phyloP scores from a whole-genome alignment of 1,140 invertebrate genomes.

The Zaprionus davidi region DNA sequence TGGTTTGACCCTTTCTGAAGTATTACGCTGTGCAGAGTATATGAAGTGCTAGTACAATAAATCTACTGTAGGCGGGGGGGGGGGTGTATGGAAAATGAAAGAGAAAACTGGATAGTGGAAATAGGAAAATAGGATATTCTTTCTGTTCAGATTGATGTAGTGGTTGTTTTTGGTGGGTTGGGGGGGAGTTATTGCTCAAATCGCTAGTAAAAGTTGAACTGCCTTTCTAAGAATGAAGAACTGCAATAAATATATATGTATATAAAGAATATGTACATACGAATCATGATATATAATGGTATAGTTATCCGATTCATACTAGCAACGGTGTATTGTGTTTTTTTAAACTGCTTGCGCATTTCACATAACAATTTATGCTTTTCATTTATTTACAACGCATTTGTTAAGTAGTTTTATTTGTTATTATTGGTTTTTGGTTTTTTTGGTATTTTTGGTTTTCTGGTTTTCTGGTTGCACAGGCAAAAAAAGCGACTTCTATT shows the following conservation, averaged over 20 bases:
- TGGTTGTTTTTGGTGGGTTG: not conserved
- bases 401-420: conserved; percentile 15
- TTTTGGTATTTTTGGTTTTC: conserved; percentile 11
- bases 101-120: conserved; percentile 20
- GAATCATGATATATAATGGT: conserved; percentile 7
- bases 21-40: too few species aligned
- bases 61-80: not conserved
- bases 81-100: conserved; percentile 8
- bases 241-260: conserved; percentile 22
- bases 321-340: not conserved
- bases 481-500: conserved; percentile 7
- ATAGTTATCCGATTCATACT: not conserved
- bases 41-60: conserved; percentile 6
- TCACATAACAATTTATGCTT: conserved; percentile 31
- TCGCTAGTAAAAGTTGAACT: conserved; percentile 26
- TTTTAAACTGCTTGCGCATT: conserved; percentile 1
- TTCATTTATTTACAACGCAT: conserved; percentile 31
- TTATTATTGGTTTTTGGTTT: conserved; percentile 17
- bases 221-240: conserved; percentile 43
- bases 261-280: conserved; percentile 12
- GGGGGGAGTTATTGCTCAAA: conserved; percentile 11
- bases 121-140: conserved; percentile 10
- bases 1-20: too few species aligned
- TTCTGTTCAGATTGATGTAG: conserved; percentile 6
- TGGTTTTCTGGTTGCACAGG: conserved; percentile 2